Conservation (phyloP, 2,113 vertebrate genomes). For the Gallinago media region DNA sequence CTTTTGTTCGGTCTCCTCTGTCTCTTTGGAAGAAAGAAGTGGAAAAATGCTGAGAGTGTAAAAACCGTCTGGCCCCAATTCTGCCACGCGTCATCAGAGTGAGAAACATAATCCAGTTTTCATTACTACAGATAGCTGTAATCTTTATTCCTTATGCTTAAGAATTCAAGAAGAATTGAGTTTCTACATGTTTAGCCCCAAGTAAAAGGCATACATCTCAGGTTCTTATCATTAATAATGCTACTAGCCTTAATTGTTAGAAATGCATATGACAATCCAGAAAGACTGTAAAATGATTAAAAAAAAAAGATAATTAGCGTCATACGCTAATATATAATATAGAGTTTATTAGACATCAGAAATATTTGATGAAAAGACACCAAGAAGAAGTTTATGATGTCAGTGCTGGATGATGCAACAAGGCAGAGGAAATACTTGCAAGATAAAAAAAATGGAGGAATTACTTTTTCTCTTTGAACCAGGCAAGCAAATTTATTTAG, state of each 20-base stretch:
- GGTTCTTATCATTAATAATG: background rate
- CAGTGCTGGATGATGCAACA: background rate
- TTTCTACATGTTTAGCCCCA: background rate
- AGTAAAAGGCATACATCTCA: background rate
- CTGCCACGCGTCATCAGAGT: background rate
- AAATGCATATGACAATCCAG: background rate
- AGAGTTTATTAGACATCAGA: background rate
- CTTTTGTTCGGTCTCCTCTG: background rate
- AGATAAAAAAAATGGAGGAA: background rate
- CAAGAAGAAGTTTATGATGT: background rate
- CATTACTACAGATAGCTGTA: background rate
- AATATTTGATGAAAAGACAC: background rate
- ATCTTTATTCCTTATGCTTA: background rate
- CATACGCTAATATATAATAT: accelerated
- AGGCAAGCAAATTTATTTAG: background rate
- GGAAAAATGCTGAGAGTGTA: background rate
- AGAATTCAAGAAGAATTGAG: background rate
- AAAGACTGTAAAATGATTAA: background rate
- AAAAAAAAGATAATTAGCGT: background rate
- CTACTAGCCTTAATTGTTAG: background rate
- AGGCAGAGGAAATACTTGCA: background rate
- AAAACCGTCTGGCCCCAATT: background rate
- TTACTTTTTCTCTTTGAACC: background rate
- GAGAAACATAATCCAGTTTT: background rate
- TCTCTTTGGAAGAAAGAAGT: background rate